These are phyloP conservation scores for Drosophila seguyi DNA, from an alignment of 1,140 invertebrate genomes.

Conservation along the genomic window DNA sequence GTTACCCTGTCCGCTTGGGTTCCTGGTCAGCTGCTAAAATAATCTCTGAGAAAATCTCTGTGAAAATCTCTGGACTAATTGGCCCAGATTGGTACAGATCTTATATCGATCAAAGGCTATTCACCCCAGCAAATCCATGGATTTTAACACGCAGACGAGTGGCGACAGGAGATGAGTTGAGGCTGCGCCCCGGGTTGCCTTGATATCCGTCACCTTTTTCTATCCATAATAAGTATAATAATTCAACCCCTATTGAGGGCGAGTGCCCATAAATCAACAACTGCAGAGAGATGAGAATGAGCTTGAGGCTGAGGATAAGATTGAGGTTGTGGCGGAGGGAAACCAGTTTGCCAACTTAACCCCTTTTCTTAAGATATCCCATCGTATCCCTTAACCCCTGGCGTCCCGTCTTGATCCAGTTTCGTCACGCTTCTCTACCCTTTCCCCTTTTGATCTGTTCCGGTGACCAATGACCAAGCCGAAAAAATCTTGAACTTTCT, in stretches of 20 bases:
- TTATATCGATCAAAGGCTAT: slow-evolving; percentile 15
- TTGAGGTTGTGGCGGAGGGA: not conserved
- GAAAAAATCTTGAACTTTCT: slow-evolving; percentile 71
- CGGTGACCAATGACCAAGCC: slow-evolving; percentile 59
- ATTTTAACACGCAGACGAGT: slow-evolving; percentile 66
- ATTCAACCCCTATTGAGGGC: slow-evolving; percentile 12
- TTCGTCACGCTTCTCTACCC: slow-evolving; percentile 27
- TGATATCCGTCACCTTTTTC: slow-evolving; percentile 36
- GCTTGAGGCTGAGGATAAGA: not conserved
- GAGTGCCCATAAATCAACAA: slow-evolving; percentile 70
- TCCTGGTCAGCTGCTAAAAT: slow-evolving; percentile 10
- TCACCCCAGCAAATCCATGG: slow-evolving; percentile 6
- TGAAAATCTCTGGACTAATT: slow-evolving; percentile 33
- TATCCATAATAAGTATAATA: not conserved
- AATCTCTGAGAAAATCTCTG: not conserved
- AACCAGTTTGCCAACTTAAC: slow-evolving; percentile 71
- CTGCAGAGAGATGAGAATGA: not conserved
- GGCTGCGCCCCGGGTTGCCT: slow-evolving; percentile 31
- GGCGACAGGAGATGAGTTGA: slow-evolving; percentile 13
- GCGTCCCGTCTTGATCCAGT: slow-evolving; percentile 7
- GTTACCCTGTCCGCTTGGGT: not conserved
- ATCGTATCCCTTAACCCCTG: slow-evolving; percentile 1
- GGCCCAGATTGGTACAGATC: slow-evolving; percentile 6
- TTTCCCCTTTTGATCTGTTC: not conserved
- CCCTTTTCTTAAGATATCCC: slow-evolving; percentile 19